A percentile compares a stretch with the other conserved stretches of the same genome.
These are phyloP conservation scores for Danio rerio DNA, from an alignment of 2,113 vertebrate species.

Conservation along the genomic window DNA sequence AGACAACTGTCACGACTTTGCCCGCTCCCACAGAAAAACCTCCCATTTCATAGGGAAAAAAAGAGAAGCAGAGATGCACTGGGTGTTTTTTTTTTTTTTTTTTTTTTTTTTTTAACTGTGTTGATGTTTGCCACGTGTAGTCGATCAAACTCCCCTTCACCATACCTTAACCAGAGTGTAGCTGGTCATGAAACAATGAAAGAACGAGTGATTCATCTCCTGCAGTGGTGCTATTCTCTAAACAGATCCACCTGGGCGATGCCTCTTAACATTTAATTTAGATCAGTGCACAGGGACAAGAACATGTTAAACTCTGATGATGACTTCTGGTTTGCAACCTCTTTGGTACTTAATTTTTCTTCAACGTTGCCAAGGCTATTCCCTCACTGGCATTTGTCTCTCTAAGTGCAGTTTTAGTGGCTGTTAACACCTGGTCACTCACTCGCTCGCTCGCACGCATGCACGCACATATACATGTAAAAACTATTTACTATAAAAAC, in stretches of 20 bases:
- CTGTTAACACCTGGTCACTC: too few relatives aligned
- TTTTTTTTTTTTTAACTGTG: constrained; percentile 20
- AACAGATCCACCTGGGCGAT: constrained; percentile 51
- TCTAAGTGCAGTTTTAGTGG: too few relatives aligned
- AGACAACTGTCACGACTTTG: constrained; percentile 71
- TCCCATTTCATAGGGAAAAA: constrained; percentile 56
- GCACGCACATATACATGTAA: too few relatives aligned
- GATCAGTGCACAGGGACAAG: constrained; percentile 38
- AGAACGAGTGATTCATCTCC: constrained; percentile 45
- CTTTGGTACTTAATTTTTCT: background rate
- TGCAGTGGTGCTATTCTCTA: constrained; percentile 44
- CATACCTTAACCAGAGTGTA: constrained; percentile 39
- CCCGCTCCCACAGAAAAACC: constrained; percentile 70
- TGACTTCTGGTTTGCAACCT: constrained; percentile 46
- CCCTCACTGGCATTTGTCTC: too few relatives aligned
- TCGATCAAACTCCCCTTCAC: constrained; percentile 16
- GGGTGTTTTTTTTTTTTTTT: constrained; percentile 27
- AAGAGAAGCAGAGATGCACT: constrained; percentile 10
- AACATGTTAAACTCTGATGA: constrained; percentile 45
- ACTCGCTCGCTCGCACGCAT: too few relatives aligned
- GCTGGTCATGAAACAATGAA: constrained; percentile 51
- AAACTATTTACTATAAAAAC: too few relatives aligned
- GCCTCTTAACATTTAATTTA: constrained; percentile 47
- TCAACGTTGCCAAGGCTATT: background rate
- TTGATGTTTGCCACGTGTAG: constrained; percentile 18